Evolutionary conservation across 2,797 vertebrate genomes (phyloP), one percentile per base, ranked within the genome.

Genomic region (Poliocrania exsul): DNA sequence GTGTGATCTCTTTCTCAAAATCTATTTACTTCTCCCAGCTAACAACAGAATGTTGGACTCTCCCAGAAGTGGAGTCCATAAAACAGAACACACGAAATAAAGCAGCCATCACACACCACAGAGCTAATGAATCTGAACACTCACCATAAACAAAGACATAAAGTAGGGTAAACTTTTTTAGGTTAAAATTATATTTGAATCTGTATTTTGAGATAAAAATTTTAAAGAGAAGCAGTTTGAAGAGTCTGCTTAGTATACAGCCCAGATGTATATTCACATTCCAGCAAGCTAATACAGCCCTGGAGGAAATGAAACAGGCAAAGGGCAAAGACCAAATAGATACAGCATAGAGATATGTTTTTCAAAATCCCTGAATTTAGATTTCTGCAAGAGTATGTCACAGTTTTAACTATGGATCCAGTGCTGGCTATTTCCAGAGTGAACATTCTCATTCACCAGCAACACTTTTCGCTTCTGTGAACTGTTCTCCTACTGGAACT

Each of bases 1-100:
- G 88, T 47, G 57, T 85, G 42, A 69, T 77, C 66, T 60, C 86
- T 77, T 96, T 60, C 88, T 93, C 81, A 33, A 85, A 81, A 66
- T 79, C 78, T 86, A 79, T 96, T 95, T 95, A 94, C 51, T 90
- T 86, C 47, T 93, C 44, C 31, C 61, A 65, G 84, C 62, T 81
- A 89, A 90, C 80, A 96, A 87, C 83, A 83, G 70, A 37, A 37
- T 37, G 35, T 37, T 37, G 35, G 35, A 37, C 35, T 37, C 35
- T 53, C 62, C 73, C 72, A 56, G 46, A 19, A 84, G 70, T 28
- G 51, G 28, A 90, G 50, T 31, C 50, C 60, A 53, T 46, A 83
- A 92, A 82, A 46, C 65, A 83, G 73, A 91, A 81, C 46, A 13
- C 20, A 69, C 21, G 66, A 88, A 88, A 38, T 10, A 78, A 92